These are phyloP conservation scores for Macquaria ambigua DNA, from an alignment of 2,113 vertebrate genomes.

Conservation along the genomic window DNA sequence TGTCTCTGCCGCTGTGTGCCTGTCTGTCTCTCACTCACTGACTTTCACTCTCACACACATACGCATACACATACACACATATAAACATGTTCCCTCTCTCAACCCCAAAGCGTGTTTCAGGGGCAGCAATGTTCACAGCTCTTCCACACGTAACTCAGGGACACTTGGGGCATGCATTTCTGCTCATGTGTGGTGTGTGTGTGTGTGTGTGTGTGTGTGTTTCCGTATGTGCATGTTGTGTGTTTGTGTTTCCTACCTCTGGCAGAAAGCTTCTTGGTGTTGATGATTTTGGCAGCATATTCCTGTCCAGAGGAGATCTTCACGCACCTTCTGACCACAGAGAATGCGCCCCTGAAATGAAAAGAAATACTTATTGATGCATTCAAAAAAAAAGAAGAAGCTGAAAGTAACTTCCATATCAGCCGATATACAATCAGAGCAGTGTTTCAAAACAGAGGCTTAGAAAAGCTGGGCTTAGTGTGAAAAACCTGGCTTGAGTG, in stretches of 20 bases:
- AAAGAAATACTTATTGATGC: slow-evolving; percentile 27
- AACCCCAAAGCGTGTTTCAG: slow-evolving; percentile 46
- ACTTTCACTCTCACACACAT: neutral
- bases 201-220: neutral
- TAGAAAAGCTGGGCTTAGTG: neutral
- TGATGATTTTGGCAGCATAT: slow-evolving; percentile 99
- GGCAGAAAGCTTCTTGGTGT: slow-evolving; percentile 99
- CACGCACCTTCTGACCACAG: slow-evolving; percentile 95
- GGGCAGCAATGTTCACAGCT: slow-evolving; percentile 56
- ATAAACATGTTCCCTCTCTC: neutral
- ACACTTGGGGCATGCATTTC: slow-evolving; percentile 39
- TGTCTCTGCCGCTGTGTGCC: slow-evolving; percentile 20
- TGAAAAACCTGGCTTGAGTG: neutral
- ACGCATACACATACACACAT: slow-evolving; percentile 2
- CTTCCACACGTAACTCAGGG: slow-evolving; percentile 40
- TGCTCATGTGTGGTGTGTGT: slow-evolving; percentile 11
- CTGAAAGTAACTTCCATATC: neutral
- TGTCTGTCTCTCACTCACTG: slow-evolving; percentile 19
- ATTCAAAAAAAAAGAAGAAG: neutral
- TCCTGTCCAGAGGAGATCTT: slow-evolving; percentile 98
- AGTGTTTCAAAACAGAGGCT: neutral
- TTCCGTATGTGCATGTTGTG: neutral
- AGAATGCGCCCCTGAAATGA: slow-evolving; percentile 94
- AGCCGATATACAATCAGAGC: neutral
- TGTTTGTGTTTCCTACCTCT: slow-evolving; percentile 87